Conservation (phyloP, 2,888 invertebrate genomes). For the Mesorhabditis spiculigera region DNA sequence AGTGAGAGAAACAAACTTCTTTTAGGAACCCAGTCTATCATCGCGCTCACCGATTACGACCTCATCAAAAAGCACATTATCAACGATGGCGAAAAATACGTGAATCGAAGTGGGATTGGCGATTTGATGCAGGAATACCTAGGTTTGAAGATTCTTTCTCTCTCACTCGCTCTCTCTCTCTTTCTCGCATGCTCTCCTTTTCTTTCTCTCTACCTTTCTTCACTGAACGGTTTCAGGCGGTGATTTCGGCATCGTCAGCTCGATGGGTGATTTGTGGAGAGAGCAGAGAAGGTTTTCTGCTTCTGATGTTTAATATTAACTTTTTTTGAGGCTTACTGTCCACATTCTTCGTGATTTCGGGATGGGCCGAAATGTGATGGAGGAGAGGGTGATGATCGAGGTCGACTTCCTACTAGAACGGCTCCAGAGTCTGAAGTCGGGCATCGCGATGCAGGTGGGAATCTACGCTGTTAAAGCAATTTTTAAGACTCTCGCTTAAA, state of each 20-base stretch:
- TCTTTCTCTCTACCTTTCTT: too few relatives aligned
- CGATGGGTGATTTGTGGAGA: constrained; percentile 26
- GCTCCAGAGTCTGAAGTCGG: constrained; percentile 13
- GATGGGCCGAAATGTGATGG: constrained; percentile 23
- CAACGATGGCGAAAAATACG: constrained; percentile 29
- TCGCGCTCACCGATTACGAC: constrained; percentile 21
- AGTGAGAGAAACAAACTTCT: neutral
- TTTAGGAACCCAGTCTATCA: constrained; percentile 20
- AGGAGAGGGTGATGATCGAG: constrained; percentile 19
- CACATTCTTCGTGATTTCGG: constrained; percentile 29
- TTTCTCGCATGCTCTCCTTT: too few relatives aligned
- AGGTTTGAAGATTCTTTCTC: too few relatives aligned
- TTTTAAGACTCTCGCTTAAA: too few relatives aligned
- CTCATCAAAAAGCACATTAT: constrained; percentile 27
- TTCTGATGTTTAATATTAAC: neutral
- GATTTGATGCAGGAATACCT: constrained; percentile 8
- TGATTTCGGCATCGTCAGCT: constrained; percentile 24
- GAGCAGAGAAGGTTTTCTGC: constrained; percentile 17
- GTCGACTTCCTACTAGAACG: constrained; percentile 20
- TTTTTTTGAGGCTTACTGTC: constrained; percentile 20
- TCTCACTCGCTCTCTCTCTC: too few relatives aligned
- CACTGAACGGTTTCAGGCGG: constrained; percentile 15
- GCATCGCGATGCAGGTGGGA: constrained; percentile 11
- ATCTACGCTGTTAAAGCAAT: constrained; percentile 6
- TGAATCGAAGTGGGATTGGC: constrained; percentile 15